phyloP scores from a whole-genome alignment of 2,797 vertebrate genomes.

The Numenius phaeopus region DNA sequence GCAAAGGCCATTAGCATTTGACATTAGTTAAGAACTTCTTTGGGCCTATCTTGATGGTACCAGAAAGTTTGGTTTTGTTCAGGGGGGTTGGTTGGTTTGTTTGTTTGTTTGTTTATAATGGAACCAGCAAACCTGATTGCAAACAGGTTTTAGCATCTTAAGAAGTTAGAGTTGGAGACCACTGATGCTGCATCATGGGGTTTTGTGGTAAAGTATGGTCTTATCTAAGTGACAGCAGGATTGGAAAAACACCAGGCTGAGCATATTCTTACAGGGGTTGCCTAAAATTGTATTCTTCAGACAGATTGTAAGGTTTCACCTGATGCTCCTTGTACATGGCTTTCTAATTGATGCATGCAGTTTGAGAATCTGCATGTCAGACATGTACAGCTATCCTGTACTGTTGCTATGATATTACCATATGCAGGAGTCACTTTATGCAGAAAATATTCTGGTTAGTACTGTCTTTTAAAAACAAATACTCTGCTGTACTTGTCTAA shows the following conservation, averaged over 20 bases:
- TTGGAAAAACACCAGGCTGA: background rate
- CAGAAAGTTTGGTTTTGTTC: background rate
- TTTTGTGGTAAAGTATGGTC: background rate
- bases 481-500: background rate
- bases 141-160: background rate
- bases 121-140: background rate
- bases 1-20: background rate
- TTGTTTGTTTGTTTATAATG: background rate
- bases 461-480: constrained; percentile 5
- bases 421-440: background rate
- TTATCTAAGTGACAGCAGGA: background rate
- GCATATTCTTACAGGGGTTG: background rate
- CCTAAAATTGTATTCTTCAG: background rate
- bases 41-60: background rate
- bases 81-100: too few species aligned
- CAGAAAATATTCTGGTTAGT: background rate
- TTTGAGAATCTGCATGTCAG: constrained; percentile 43
- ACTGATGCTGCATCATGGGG: background rate
- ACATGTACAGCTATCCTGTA: background rate
- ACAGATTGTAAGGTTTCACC: background rate
- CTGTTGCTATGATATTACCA: background rate
- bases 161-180: background rate
- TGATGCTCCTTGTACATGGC: background rate
- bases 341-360: background rate
- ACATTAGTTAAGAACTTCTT: background rate